phyloP scores from a whole-genome alignment of 2,113 vertebrate genomes.

The Gallinago media region DNA sequence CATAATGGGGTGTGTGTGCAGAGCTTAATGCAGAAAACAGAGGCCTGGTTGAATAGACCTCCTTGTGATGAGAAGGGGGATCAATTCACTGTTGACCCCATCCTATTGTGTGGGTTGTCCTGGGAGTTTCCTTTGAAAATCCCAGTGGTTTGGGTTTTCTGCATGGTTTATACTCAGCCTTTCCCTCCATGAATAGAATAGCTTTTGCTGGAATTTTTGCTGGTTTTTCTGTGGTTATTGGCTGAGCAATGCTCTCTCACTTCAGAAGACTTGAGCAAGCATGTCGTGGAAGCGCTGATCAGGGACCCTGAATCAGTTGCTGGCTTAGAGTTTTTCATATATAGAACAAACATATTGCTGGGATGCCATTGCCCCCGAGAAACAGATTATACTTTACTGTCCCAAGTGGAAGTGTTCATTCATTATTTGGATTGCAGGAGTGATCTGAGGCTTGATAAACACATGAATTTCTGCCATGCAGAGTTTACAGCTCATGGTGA shows the following conservation, averaged over 20 bases:
- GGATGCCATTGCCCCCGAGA: neutral
- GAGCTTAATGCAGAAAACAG: constrained; percentile 18
- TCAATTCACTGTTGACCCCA: constrained; percentile 48
- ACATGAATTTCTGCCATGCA: neutral
- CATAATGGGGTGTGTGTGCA: neutral
- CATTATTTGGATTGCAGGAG: constrained; percentile 8
- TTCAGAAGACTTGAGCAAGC: constrained; percentile 36
- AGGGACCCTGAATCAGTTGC: neutral
- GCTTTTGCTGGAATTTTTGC: constrained; percentile 48
- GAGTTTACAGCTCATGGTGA: neutral
- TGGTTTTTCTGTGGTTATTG: constrained; percentile 64
- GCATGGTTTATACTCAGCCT: constrained; percentile 40
- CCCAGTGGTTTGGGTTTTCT: constrained; percentile 48
- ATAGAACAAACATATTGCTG: neutral
- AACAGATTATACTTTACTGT: constrained; percentile 7
- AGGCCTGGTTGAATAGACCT: constrained; percentile 15
- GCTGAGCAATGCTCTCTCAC: constrained; percentile 5
- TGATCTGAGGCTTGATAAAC: constrained; percentile 16
- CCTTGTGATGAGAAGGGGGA: constrained; percentile 23
- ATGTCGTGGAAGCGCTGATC: constrained; percentile 18
- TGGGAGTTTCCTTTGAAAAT: constrained; percentile 60
- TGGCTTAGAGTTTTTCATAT: constrained; percentile 17
- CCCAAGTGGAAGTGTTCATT: constrained; percentile 7
- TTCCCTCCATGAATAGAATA: constrained; percentile 49
- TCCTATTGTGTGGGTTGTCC: constrained; percentile 37